Evolutionary conservation across 2,797 vertebrate genomes (phyloP).

Genomic region (Ara ararauna): DNA sequence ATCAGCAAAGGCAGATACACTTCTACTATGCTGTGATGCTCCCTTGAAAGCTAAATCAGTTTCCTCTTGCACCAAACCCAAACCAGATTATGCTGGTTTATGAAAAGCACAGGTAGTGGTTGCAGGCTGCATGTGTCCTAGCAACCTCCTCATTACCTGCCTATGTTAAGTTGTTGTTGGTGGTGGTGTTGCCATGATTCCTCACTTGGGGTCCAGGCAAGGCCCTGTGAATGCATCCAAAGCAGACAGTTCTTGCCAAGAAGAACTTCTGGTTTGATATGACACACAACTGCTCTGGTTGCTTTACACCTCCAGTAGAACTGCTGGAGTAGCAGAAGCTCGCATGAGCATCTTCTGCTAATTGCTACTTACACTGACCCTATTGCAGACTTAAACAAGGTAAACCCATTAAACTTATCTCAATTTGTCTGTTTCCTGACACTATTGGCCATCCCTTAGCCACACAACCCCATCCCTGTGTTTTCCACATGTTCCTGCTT

Average conservation of each 20-base stretch:
- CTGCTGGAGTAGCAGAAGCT: not conserved
- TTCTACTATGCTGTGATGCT: not conserved
- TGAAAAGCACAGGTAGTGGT: accelerated
- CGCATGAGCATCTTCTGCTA: not conserved
- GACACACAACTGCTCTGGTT: not conserved
- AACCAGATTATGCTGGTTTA: not conserved
- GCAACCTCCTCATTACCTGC: not conserved
- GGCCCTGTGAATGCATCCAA: not conserved
- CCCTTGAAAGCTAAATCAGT: no score
- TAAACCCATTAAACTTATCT: not conserved
- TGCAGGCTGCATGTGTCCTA: not conserved
- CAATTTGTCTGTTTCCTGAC: not conserved
- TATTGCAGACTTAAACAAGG: not conserved
- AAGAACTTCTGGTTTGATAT: not conserved
- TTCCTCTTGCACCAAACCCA: not conserved
- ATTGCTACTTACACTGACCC: not conserved
- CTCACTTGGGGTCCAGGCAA: not conserved
- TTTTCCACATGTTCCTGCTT: not conserved
- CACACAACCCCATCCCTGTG: not conserved
- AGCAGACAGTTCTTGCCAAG: no score
- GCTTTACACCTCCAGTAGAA: not conserved
- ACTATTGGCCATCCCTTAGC: not conserved
- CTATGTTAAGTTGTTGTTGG: accelerated
- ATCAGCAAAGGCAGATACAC: not conserved
- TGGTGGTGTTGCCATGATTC: not conserved